These are phyloP conservation scores for Shargacucullia verbasci DNA, from an alignment of 2,888 invertebrate genomes.

Conservation along the genomic window DNA sequence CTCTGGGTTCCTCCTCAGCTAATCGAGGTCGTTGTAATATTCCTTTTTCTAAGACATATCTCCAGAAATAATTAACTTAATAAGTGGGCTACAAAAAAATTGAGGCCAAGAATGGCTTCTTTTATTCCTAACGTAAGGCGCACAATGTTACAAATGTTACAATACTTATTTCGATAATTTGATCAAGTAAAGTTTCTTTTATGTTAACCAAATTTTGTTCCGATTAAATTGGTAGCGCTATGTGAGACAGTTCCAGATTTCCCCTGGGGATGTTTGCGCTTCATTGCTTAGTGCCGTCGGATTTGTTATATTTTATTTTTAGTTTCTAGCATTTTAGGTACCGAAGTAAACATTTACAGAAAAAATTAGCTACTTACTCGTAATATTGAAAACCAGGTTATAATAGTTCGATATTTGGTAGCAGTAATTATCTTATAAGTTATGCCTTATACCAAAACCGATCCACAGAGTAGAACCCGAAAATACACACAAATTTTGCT, in stretches of 20 bases:
- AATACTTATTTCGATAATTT: constrained; percentile 1
- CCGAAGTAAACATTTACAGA: constrained; percentile 6
- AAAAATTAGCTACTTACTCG: constrained; percentile 3
- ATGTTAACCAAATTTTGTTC: constrained; percentile 43
- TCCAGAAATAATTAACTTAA: no score
- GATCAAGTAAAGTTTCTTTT: constrained; percentile 18
- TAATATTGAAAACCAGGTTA: no score
- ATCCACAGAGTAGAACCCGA: no score
- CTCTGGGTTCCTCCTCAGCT: no score
- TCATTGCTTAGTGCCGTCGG: constrained; percentile 42
- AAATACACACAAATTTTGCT: no score
- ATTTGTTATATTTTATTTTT: constrained; percentile 43
- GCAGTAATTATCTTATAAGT: no score
- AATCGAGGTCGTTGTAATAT: no score
- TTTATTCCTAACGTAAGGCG: not conserved
- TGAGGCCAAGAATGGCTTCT: no score
- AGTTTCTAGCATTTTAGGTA: constrained; percentile 28
- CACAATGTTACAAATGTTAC: constrained; percentile 2
- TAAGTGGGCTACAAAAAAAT: no score
- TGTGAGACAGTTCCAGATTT: constrained; percentile 56
- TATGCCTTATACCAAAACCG: no score
- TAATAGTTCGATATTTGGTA: no score
- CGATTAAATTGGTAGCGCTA: constrained; percentile 47
- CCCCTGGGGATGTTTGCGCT: constrained; percentile 52
- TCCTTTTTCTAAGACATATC: no score